These are phyloP conservation scores for Amphipyra tragopoginis DNA, from an alignment of 2,888 invertebrate genomes.

Conservation along the genomic window DNA sequence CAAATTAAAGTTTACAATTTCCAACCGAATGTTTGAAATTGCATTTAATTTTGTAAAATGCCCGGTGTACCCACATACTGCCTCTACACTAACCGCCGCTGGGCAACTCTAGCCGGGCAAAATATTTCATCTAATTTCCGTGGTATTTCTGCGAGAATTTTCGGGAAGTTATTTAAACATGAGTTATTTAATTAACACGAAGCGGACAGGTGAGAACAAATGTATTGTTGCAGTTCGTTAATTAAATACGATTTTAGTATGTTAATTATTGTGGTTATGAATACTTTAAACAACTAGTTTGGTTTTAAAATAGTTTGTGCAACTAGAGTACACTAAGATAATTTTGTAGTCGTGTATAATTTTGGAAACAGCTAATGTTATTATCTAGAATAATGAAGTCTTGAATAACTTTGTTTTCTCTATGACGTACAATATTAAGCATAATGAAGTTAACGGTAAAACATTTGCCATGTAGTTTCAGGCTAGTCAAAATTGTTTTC, in stretches of 20 bases:
- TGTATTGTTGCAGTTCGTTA: constrained; percentile 14
- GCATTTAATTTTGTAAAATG: constrained; percentile 7
- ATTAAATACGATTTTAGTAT: constrained; percentile 3
- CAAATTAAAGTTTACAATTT: no score
- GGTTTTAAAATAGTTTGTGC: no score
- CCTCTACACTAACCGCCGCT: constrained; percentile 19
- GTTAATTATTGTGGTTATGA: background rate
- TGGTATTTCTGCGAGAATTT: constrained; percentile 25
- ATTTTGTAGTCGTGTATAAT: background rate
- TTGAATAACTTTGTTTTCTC: background rate
- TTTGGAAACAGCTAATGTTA: background rate
- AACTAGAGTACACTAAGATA: no score
- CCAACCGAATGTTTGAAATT: background rate
- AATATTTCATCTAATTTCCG: constrained; percentile 43
- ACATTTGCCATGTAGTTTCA: no score
- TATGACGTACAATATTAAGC: no score
- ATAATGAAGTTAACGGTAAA: no score
- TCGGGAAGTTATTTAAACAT: constrained; percentile 45
- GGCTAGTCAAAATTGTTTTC: background rate
- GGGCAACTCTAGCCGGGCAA: constrained; percentile 13
- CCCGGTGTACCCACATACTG: background rate
- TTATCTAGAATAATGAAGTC: no score
- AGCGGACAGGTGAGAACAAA: constrained; percentile 9
- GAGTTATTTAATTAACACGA: constrained; percentile 56
- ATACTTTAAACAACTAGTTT: no score